Evolutionary conservation across 2,797 vertebrate genomes (phyloP).

Genomic region (Syngnathus acus): DNA sequence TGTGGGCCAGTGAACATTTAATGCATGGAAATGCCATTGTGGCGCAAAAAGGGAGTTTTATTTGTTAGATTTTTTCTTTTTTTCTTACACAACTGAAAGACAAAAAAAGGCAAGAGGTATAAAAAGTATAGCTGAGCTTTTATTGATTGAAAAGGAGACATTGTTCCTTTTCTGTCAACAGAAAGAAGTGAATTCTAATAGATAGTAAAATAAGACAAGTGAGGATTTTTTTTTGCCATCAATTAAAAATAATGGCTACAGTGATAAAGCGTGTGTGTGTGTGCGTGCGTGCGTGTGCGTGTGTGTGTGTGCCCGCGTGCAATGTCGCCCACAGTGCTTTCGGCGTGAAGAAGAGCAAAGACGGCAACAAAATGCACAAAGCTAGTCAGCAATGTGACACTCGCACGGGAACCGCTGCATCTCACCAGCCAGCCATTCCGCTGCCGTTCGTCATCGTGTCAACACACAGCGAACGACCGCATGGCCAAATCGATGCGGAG

Average conservation of each 20-base stretch:
- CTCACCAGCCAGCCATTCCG: constrained; percentile 22
- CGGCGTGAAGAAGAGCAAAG: background rate
- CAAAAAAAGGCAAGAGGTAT: too few relatives aligned
- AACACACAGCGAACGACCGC: constrained; percentile 20
- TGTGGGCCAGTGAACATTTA: too few relatives aligned
- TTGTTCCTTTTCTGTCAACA: too few relatives aligned
- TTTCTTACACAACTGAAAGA: too few relatives aligned
- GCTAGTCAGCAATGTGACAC: background rate
- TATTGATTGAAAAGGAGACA: too few relatives aligned
- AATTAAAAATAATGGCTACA: background rate
- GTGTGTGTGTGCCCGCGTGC: background rate
- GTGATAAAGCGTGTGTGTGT: background rate
- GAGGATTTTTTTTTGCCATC: background rate
- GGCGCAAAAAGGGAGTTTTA: background rate
- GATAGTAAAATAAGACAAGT: too few relatives aligned
- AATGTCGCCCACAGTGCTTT: too few relatives aligned
- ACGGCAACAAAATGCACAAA: background rate
- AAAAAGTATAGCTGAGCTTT: too few relatives aligned
- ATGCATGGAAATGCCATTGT: too few relatives aligned
- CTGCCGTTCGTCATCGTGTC: constrained; percentile 41
- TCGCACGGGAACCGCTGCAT: background rate
- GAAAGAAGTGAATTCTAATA: too few relatives aligned
- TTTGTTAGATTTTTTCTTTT: too few relatives aligned
- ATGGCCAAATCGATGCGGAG: constrained; percentile 32
- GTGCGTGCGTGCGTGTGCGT: background rate